Conservation (phyloP, 2,113 vertebrate genomes). For the Elgaria multicarinata region DNA sequence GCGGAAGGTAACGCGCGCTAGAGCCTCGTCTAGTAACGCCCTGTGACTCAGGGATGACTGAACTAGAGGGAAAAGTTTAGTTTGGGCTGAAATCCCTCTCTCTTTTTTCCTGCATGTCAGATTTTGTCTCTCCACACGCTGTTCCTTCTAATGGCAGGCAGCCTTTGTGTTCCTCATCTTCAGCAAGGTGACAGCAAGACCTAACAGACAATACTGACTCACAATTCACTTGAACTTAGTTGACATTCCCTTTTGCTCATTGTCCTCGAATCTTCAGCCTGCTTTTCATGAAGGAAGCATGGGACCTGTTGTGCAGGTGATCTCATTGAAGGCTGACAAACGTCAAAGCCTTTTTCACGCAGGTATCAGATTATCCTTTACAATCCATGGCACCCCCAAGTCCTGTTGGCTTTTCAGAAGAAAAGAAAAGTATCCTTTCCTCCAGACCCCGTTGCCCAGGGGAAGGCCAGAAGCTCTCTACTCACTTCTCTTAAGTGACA, state of each 20-base stretch:
- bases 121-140: neutral
- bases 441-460: neutral
- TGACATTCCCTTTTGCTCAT: neutral
- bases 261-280: neutral
- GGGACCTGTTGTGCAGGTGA: neutral
- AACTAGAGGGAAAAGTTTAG: neutral
- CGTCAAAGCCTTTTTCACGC: neutral
- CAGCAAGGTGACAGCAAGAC: neutral
- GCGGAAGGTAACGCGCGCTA: no score
- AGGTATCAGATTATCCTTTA: neutral
- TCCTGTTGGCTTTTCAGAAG: neutral
- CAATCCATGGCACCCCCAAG: neutral
- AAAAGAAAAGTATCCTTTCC: neutral
- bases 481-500: neutral
- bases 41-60: no score
- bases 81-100: neutral
- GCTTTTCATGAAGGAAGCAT: neutral
- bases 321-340: neutral
- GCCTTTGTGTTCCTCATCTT: constrained; percentile 4
- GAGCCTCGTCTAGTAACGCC: no score
- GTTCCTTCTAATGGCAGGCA: neutral
- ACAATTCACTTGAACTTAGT: neutral
- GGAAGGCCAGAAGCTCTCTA: neutral
- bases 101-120: no score
- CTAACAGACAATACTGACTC: neutral